Conservation (phyloP, 2,888 invertebrate species). For the Buathra laborator region DNA sequence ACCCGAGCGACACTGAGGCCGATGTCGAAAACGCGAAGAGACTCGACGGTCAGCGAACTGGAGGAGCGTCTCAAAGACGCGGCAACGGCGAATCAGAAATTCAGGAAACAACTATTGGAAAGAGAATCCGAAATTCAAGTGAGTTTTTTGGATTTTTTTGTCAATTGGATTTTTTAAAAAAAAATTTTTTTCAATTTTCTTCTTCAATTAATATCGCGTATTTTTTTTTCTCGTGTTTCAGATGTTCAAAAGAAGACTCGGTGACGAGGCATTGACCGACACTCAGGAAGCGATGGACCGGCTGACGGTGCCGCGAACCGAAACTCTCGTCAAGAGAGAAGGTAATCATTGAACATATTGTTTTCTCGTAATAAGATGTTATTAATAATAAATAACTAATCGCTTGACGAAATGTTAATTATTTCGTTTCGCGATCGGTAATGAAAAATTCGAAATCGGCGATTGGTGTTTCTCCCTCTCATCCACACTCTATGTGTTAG, state of each 20-base stretch:
- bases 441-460: constrained; percentile 1
- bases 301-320: constrained; percentile 83
- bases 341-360: constrained; percentile 75
- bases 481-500: constrained; percentile 79
- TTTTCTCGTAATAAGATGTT: background rate
- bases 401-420: constrained; percentile 23
- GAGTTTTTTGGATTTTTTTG: constrained; percentile 49
- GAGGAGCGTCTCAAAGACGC: constrained; percentile 94
- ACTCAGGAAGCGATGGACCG: constrained; percentile 82
- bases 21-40: constrained; percentile 92
- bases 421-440: constrained; percentile 24
- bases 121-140: constrained; percentile 94
- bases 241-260: constrained; percentile 90
- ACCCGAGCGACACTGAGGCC: constrained; percentile 95
- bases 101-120: constrained; percentile 93
- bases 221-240: constrained; percentile 78
- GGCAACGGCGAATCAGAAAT: constrained; percentile 93
- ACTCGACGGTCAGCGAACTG: constrained; percentile 93
- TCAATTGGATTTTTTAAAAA: no score
- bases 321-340: constrained; percentile 83
- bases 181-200: constrained; percentile 22
- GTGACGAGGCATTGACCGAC: constrained; percentile 86
- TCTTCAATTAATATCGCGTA: background rate
- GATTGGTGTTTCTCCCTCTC: constrained; percentile 65
- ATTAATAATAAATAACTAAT: background rate